Percentiles rank a stretch among this genome's conserved stretches.
These are phyloP conservation scores for Monomorium pharaonis DNA, from an alignment of 1,140 invertebrate genomes.

Conservation along the genomic window DNA sequence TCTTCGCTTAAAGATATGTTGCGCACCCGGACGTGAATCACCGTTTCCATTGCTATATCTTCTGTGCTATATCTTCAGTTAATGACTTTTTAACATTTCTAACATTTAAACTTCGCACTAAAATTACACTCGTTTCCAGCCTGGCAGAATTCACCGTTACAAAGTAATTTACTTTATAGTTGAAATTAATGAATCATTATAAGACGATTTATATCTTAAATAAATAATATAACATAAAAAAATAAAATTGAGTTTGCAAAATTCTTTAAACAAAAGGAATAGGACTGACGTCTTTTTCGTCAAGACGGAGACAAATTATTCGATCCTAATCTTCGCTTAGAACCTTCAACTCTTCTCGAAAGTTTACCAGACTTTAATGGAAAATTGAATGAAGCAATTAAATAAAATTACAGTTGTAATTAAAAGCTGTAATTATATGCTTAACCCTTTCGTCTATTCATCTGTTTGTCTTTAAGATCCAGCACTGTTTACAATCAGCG, in stretches of 20 bases:
- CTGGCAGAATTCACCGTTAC: neutral
- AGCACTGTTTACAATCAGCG: neutral
- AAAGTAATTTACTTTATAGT: neutral
- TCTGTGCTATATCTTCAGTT: neutral
- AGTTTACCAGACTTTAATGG: constrained; percentile 46
- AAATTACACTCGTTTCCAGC: neutral
- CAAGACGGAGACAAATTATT: neutral
- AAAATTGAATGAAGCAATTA: constrained; percentile 26
- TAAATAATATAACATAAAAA: neutral
- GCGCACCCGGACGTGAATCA: neutral
- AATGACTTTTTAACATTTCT: neutral
- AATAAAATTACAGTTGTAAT: constrained; percentile 13
- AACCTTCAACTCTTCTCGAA: constrained; percentile 5
- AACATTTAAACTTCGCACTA: neutral
- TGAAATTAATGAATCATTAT: neutral
- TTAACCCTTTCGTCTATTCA: neutral
- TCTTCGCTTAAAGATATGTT: neutral
- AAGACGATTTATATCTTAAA: neutral
- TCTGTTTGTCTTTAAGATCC: neutral
- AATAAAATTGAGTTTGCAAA: neutral
- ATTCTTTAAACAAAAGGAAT: neutral
- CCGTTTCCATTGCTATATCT: neutral
- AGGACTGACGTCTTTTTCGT: neutral
- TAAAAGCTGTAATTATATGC: neutral
- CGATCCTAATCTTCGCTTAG: neutral